Evolutionary conservation across 2,888 invertebrate genomes (phyloP), one percentile per base, ranked within the genome.

Genomic region (Ceratothoa steindachneri): DNA sequence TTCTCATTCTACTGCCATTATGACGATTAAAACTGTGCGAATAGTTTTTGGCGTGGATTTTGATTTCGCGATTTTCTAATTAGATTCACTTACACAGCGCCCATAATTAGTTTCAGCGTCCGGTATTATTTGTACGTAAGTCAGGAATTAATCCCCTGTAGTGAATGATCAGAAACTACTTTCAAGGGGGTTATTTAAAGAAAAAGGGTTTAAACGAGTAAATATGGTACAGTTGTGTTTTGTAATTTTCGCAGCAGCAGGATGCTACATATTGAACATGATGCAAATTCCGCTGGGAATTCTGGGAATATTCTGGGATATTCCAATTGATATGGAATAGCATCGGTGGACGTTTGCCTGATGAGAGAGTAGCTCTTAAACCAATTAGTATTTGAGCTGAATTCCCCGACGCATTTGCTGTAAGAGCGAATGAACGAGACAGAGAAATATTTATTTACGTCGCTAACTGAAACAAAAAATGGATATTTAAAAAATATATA

Each of bases 1-100:
- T 60, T 60, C 60, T 60, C 60, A 60, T 60, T 60, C 60, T 24
- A 60, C 60, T 60, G 60, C 60, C 60, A 60, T 60, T 60, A 60
- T 60, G 27, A 60, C 60, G 60, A 60, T 60, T 60, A 60, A 60
- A 60, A 60, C 24, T 7, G 60, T n/a, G 27, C 12, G 60, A 60
- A 60, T n/a, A 60, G 27, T 60, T 60, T n/a, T 60, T 60, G 60
- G 60, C 60, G 60, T 2, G 60, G 60, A 60, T 60, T 60, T 60
- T 60, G 60, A 60, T 60, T 60, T 60, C 60, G 60, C 60, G 60
- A 60, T 15, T 12, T 24, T 1, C 1, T 60, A 60, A 60, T 60
- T 60, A 24, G 27, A 60, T 60, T 60, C 60, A 24, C 60, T 60
- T 60, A 60, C 2, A 60, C 27, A 15, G 24, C 12, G 12, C 24